A percentile compares a stretch with the other conserved stretches of the same genome.
These are phyloP conservation scores for Drosophila lacteicornis DNA, from an alignment of 1,140 invertebrate species.

Conservation along the genomic window DNA sequence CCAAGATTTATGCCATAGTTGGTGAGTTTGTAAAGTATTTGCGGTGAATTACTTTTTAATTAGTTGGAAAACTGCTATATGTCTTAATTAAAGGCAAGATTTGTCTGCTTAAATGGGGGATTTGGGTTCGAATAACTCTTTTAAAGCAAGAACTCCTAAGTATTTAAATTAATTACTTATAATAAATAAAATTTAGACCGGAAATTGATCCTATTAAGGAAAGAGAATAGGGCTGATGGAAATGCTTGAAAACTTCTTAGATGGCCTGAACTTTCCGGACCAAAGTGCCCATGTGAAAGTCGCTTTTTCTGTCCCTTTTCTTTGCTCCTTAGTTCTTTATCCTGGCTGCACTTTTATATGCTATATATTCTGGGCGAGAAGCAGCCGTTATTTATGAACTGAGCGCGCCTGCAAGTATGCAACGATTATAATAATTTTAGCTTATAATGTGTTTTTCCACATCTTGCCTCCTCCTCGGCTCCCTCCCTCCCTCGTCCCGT, in stretches of 20 bases:
- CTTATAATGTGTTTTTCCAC: slow-evolving; percentile 70
- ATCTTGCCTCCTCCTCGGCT: slow-evolving; percentile 2
- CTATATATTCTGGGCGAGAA: slow-evolving; percentile 37
- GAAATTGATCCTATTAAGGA: not conserved
- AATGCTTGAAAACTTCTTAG: not conserved
- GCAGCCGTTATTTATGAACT: slow-evolving; percentile 66
- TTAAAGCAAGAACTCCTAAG: too few species aligned
- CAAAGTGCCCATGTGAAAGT: too few species aligned
- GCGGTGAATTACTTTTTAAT: slow-evolving; percentile 9
- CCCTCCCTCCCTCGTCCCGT: slow-evolving; percentile 1
- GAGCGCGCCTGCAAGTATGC: slow-evolving; percentile 65
- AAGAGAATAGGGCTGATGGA: not conserved
- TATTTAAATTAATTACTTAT: too few species aligned
- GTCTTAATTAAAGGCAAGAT: not conserved
- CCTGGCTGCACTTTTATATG: slow-evolving; percentile 34
- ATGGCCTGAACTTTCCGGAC: not conserved
- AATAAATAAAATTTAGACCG: too few species aligned
- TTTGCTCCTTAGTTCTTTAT: slow-evolving; percentile 6
- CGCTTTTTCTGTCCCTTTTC: not conserved
- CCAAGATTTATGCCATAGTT: slow-evolving; percentile 5
- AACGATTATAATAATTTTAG: slow-evolving; percentile 76
- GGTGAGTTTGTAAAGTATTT: not conserved
- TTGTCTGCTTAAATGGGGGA: not conserved
- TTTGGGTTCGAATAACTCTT: too few species aligned
- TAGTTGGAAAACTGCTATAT: not conserved